Base-by-base conservation (phyloP, 2,888 invertebrate species). In the Stenurella melanura region DNA sequence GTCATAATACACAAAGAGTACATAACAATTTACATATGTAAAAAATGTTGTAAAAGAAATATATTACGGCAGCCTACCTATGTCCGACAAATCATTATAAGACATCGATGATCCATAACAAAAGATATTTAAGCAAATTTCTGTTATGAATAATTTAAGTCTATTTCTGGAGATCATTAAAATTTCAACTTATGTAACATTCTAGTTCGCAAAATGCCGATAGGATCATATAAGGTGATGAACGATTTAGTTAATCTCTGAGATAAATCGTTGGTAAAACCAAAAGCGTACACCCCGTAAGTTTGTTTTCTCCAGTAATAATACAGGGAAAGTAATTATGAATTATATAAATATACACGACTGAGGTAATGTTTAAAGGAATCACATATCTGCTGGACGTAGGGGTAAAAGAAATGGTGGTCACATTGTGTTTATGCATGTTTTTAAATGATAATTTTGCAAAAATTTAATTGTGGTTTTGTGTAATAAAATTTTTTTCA, bases 91-190 rank as follows among this genome's bases (percentile, higher is more conserved):
- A 50, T 50, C 50, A n/a, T n/a, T 50, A 34, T 50, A n/a, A 50
- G 42, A 12, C 15, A 42, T 1, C 7, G 42, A 42, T 50, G 50
- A 5, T 6, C 50, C n/a, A n/a, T 42, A 38, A 64, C 38, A 64
- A 64, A 64, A 64, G 18, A 38, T 38, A 64, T 26, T 38, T 42
- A 64, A 10, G 42, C 19, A 18, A 42, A 64, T 42, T 69, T 26
- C 58, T 17, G 58, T 69, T 69, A 69, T 38, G 58, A 69, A 69
- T 69, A 69, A 69, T 69, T 64, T 64, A 64, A 42, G 42, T 12
- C 4, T 50, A n/a, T 6, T 15, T 50, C 3, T n/a, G 15, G n/a
- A n/a, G n/a, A 50, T 2, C 12, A 42, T 42, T 42, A 42, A 42
- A 42, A 42, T 42, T 6, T 34, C 7, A 42, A 42, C 42, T 42